Percentiles rank a stretch among this genome's conserved stretches.
Conservation (phyloP, 2,888 invertebrate species). For the Enoplolaimus lenunculus region DNA sequence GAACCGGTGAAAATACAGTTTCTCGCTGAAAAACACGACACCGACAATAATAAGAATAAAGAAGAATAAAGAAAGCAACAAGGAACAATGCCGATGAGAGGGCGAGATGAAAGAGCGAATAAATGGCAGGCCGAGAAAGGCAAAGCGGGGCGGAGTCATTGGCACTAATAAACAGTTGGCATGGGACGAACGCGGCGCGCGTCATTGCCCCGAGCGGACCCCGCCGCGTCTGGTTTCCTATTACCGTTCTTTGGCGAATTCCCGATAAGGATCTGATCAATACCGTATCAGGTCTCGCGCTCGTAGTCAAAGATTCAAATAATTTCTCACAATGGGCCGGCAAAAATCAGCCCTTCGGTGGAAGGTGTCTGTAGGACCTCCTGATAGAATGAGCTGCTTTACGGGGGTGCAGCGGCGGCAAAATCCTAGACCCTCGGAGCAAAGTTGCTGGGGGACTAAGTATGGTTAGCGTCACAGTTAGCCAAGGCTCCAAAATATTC, state of each 20-base stretch:
- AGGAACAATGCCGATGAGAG: not conserved
- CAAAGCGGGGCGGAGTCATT: not conserved
- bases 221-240: slow-evolving; percentile 1
- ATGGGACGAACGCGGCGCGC: not conserved
- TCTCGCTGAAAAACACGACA: not conserved
- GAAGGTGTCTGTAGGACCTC: not conserved
- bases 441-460: not conserved
- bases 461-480: not conserved
- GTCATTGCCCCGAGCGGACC: not conserved
- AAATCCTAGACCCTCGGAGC: not conserved
- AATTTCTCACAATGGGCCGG: not conserved
- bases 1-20: not conserved
- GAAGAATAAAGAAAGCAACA: too few relatives aligned
- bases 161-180: not conserved
- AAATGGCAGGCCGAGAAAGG: too few relatives aligned
- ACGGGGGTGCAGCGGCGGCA: not conserved
- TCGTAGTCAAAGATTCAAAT: not conserved
- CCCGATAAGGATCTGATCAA: not conserved
- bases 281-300: not conserved
- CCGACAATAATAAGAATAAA: too few relatives aligned
- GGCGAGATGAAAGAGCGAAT: not conserved
- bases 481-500: not conserved
- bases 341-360: not conserved
- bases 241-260: not conserved
- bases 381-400: not conserved